Evolutionary conservation across 1,140 invertebrate genomes (phyloP), one percentile per base, ranked within the genome.

Genomic region (Dendroctonus valens): DNA sequence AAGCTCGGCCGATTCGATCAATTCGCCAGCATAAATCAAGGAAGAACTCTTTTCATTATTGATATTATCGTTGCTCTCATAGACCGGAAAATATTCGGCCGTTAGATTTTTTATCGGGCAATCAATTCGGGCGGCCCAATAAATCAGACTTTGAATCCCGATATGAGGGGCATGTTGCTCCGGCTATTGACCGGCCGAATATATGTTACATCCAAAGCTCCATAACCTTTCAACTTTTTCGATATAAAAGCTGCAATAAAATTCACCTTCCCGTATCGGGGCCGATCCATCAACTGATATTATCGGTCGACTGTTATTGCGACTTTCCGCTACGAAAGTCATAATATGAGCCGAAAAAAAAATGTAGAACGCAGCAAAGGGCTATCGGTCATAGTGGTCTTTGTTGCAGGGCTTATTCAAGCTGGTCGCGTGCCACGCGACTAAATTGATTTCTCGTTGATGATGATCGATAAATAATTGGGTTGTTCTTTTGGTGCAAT

Each of bases 261-360:
- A 73, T 74, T 74, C 74, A 75, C 74, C 73, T 75, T 68, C 70
- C 65, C 74, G 70, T 73, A 73, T 75, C 73, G 72, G 68, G 68
- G 66, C 57, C 74, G 67, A 75, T 75, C 72, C 71, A 75, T 75
- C 74, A 75, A 70, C 65, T 62, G 74, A 74, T 75, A 75, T 74
- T 73, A 74, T 74, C 62, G 62, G 42, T 41, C 9, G 39, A 48
- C 54, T 57, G 48, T 65, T 65, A 7, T 44, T 15, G 41, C 42
- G 57, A 46, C 11, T 3, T 59, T 59, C 7, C 44, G 6, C 38
- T 6, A 46, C 37, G 15, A 59, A 39, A 48, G 57, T 59, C 15
- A 48, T 59, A 59, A 59, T 46, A 59, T 40, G 26, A 26, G 26
- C 26, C 26, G 26, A 26, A 26, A 26, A 26, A 26, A 3, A 26